These are phyloP conservation scores for Seira sanloemensis DNA, from an alignment of 2,888 invertebrate species.

Conservation along the genomic window DNA sequence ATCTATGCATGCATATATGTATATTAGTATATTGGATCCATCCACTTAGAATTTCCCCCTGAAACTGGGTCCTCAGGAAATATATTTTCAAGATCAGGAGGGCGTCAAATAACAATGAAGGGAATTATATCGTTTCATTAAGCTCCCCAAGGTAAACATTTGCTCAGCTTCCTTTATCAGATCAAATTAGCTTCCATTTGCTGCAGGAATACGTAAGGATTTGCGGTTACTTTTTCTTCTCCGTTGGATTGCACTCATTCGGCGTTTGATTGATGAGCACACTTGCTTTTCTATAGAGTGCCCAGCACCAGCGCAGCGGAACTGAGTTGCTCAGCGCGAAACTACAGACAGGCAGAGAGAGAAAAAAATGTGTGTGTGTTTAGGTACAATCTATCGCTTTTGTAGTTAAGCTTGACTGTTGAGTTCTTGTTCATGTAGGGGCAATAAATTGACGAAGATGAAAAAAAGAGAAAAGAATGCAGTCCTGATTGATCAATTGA, in stretches of 20 bases:
- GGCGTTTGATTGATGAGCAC: background rate
- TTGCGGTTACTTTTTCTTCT: slow-evolving; percentile 5
- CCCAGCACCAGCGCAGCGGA: background rate
- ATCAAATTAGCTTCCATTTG: slow-evolving; percentile 1
- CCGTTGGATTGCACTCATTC: background rate
- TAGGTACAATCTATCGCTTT: no score
- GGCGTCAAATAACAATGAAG: slow-evolving; percentile 17
- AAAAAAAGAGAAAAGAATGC: slow-evolving; percentile 22
- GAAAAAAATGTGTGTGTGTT: background rate
- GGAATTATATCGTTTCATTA: background rate
- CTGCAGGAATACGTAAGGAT: background rate
- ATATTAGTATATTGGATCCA: background rate
- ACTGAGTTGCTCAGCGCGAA: background rate
- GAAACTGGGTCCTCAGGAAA: background rate
- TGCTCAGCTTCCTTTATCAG: background rate
- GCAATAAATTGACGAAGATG: slow-evolving; percentile 3
- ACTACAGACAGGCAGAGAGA: background rate
- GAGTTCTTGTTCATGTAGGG: background rate
- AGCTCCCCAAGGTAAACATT: slow-evolving; percentile 11
- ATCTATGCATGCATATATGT: background rate
- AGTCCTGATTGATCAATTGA: slow-evolving; percentile 37
- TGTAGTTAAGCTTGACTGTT: no score
- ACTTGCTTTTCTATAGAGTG: background rate
- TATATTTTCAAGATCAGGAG: background rate
- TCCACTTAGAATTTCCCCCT: background rate